These are phyloP conservation scores for Drosophila kanekoi DNA, from an alignment of 2,888 invertebrate genomes.

Conservation along the genomic window DNA sequence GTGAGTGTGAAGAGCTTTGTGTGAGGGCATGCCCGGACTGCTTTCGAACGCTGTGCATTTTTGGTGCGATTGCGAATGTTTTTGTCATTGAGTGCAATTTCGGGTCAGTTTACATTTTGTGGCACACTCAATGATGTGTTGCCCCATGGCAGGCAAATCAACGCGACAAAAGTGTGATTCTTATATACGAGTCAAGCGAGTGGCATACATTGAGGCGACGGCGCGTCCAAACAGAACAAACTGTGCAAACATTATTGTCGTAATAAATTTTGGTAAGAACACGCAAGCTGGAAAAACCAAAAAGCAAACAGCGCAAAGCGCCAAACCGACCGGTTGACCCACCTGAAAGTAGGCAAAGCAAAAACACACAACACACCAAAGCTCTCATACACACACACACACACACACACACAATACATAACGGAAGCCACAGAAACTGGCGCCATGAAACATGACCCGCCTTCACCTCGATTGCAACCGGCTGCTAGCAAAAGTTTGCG, in stretches of 20 bases:
- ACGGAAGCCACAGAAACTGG: constrained; percentile 65
- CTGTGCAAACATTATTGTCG: constrained; percentile 60
- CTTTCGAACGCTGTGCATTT: constrained; percentile 26
- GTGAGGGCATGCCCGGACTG: constrained; percentile 11
- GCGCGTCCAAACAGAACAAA: constrained; percentile 30
- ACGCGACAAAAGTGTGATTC: constrained; percentile 43
- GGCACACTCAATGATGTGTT: constrained; percentile 12
- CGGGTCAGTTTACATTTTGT: constrained; percentile 22
- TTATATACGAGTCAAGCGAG: constrained; percentile 32
- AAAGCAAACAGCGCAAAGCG: constrained; percentile 43
- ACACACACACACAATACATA: constrained; percentile 15
- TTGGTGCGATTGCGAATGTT: constrained; percentile 23
- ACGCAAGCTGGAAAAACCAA: constrained; percentile 39
- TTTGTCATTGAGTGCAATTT: constrained; percentile 28
- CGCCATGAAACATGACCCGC: constrained; percentile 71
- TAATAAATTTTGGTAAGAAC: constrained; percentile 70
- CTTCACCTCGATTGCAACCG: constrained; percentile 42
- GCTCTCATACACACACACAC: constrained; percentile 6
- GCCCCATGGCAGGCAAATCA: constrained; percentile 18
- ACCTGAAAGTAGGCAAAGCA: constrained; percentile 60
- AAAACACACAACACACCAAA: constrained; percentile 24
- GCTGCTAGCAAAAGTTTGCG: constrained; percentile 67
- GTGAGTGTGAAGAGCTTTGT: neutral
- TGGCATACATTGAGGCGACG: neutral
- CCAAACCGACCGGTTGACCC: constrained; percentile 47